Evolutionary conservation across 2,888 invertebrate genomes (phyloP).

Genomic region (Chrysodeixis includens): DNA sequence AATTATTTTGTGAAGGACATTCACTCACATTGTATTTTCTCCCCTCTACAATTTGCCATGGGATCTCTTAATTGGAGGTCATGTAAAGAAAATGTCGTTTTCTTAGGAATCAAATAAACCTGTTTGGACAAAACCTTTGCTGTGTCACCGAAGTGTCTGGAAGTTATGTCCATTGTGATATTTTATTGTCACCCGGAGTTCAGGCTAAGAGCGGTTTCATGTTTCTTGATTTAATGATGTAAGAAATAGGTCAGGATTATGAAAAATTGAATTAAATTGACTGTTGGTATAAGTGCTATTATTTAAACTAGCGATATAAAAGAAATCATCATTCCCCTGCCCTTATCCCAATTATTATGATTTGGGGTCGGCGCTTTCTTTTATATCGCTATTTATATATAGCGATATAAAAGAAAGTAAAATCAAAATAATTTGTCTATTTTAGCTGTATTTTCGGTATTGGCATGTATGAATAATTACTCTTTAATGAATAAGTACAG

Average conservation of each 20-base stretch:
- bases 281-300: too few relatives aligned
- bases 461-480: too few relatives aligned
- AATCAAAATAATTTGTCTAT: too few relatives aligned
- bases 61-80: background rate
- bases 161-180: conserved; percentile 19
- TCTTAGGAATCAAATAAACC: background rate
- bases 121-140: background rate
- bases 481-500: too few relatives aligned
- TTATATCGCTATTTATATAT: too few relatives aligned
- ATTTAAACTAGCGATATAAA: too few relatives aligned
- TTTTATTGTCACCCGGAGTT: conserved; percentile 31
- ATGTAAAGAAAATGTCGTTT: background rate
- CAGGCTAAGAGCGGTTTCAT: conserved; percentile 40
- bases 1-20: too few relatives aligned
- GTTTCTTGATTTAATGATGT: conserved; percentile 29
- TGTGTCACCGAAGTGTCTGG: conserved; percentile 12
- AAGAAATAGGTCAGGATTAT: conserved; percentile 19
- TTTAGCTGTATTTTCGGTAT: too few relatives aligned
- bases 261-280: background rate
- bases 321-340: too few relatives aligned
- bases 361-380: too few relatives aligned
- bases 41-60: background rate
- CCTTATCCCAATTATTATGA: too few relatives aligned
- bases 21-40: background rate
- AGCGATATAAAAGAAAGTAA: too few relatives aligned